Conservation (phyloP, 2,797 vertebrate genomes). For the Trachurus trachurus region DNA sequence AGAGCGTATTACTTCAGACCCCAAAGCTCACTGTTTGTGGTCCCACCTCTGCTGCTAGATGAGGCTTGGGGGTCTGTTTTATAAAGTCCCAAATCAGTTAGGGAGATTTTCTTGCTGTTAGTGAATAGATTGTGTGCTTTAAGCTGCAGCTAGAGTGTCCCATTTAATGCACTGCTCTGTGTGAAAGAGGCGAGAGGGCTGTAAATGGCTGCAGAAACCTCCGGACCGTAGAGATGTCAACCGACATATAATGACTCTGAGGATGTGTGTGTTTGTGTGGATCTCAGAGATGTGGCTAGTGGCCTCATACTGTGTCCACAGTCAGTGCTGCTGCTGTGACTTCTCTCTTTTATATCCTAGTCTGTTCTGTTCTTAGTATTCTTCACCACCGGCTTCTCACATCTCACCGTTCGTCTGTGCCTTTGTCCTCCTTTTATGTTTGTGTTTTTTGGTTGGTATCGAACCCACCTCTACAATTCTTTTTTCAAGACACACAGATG, state of each 20-base stretch:
- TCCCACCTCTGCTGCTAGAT: constrained; percentile 33
- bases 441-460: not conserved
- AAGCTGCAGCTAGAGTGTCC: not conserved
- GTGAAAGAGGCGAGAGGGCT: not conserved
- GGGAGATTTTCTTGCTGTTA: constrained; percentile 14
- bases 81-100: constrained; percentile 8
- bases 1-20: constrained; percentile 30
- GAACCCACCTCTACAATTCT: not conserved
- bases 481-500: not conserved
- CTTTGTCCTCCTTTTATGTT: not conserved
- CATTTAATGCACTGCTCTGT: not conserved
- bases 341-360: not conserved
- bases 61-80: constrained; percentile 28
- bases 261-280: not conserved
- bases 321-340: not conserved
- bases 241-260: not conserved
- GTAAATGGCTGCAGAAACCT: constrained; percentile 11
- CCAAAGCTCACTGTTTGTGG: constrained; percentile 22
- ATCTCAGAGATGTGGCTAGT: constrained; percentile 14
- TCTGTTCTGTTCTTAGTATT: not conserved
- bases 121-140: constrained; percentile 14
- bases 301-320: not conserved
- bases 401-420: not conserved
- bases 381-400: not conserved
- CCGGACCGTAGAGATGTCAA: not conserved